Percentiles rank a stretch among this genome's conserved stretches.
Evolutionary conservation across 2,113 vertebrate species (phyloP).

Genomic region (Larimichthys crocea): DNA sequence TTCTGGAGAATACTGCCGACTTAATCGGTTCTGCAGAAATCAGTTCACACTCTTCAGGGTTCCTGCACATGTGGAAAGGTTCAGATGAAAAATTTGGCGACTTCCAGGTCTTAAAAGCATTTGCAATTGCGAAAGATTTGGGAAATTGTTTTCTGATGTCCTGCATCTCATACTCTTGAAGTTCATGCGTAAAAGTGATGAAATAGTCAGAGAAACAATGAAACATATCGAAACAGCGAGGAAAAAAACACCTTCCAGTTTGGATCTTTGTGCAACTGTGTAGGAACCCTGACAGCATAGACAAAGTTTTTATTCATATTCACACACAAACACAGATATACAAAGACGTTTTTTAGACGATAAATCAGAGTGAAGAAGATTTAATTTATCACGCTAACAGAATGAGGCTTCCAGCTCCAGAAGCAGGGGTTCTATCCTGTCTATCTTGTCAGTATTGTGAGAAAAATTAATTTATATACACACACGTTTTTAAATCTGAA

Average conservation of each 20-base stretch:
- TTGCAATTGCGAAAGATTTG: not conserved
- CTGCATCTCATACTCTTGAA: not conserved
- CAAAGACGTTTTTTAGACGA: slow-evolving; percentile 48
- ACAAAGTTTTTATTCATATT: not conserved
- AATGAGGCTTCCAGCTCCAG: slow-evolving; percentile 55
- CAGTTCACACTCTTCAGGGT: not conserved
- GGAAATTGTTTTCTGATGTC: not conserved
- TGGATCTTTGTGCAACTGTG: not conserved
- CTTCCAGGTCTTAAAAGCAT: not conserved
- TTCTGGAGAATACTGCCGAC: slow-evolving; percentile 23
- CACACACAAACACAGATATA: not conserved
- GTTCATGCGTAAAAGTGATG: not conserved
- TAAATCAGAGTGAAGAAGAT: slow-evolving; percentile 31
- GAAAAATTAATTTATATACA: slow-evolving; percentile 14
- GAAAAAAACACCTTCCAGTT: not conserved
- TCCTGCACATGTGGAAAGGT: slow-evolving; percentile 13
- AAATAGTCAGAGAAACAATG: not conserved
- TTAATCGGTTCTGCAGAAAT: not conserved
- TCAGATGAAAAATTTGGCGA: not conserved
- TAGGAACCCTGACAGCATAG: slow-evolving; percentile 13
- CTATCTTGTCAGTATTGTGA: slow-evolving; percentile 57
- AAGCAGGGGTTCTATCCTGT: slow-evolving; percentile 10
- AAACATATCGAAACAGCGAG: slow-evolving; percentile 30
- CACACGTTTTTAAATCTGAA: slow-evolving; percentile 29
- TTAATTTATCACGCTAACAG: slow-evolving; percentile 42